Conservation (phyloP, 2,113 vertebrate genomes). For the Oryzias celebensis region DNA sequence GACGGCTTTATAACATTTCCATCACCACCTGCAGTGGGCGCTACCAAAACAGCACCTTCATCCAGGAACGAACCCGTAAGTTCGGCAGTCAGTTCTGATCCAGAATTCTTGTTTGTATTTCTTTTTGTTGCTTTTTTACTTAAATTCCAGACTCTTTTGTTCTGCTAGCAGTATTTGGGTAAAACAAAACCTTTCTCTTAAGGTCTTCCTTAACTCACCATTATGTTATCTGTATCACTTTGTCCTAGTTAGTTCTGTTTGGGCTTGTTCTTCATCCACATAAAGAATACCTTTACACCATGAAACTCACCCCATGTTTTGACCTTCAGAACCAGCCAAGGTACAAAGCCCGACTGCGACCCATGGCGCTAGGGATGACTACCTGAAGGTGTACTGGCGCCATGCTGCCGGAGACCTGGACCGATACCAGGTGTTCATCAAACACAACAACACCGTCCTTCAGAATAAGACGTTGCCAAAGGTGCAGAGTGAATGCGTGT, state of each 20-base stretch:
- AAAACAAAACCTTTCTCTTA: too few relatives aligned
- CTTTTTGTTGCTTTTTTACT: neutral
- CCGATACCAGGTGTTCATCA: slow-evolving; percentile 89
- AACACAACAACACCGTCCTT: slow-evolving; percentile 87
- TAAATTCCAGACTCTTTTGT: neutral
- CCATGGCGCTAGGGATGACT: slow-evolving; percentile 90
- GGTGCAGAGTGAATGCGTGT: slow-evolving; percentile 86
- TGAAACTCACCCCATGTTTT: neutral
- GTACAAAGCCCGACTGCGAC: slow-evolving; percentile 87
- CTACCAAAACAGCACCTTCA: slow-evolving; percentile 82
- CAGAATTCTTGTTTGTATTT: neutral
- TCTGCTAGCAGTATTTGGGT: too few relatives aligned
- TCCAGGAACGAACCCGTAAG: slow-evolving; percentile 90
- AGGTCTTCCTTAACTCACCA: too few relatives aligned
- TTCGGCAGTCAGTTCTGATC: neutral
- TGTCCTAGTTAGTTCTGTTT: too few relatives aligned
- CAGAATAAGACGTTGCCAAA: slow-evolving; percentile 84
- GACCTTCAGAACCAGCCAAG: slow-evolving; percentile 84
- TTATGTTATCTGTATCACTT: too few relatives aligned
- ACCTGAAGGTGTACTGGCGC: slow-evolving; percentile 91
- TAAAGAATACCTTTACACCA: too few relatives aligned
- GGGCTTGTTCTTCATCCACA: too few relatives aligned
- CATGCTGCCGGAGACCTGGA: slow-evolving; percentile 90
- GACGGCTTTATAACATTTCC: slow-evolving; percentile 88
- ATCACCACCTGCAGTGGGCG: slow-evolving; percentile 85